Evolutionary conservation across 2,797 vertebrate species (phyloP).

Genomic region (Semotilus atromaculatus): DNA sequence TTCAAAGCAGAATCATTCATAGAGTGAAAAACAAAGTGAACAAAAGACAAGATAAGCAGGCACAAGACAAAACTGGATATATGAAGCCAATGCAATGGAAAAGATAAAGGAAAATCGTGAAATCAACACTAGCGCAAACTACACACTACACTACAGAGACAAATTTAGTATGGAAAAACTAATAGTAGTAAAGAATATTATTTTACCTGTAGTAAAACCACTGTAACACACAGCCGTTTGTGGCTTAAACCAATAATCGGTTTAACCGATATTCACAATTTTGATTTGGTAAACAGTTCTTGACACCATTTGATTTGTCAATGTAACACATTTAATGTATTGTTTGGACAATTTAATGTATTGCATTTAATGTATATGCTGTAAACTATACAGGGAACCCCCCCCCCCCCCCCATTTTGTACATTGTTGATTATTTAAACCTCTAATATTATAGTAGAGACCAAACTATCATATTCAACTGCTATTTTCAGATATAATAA

Average conservation of each 20-base stretch:
- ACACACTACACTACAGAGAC: background rate
- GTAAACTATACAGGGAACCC: background rate
- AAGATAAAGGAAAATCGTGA: background rate
- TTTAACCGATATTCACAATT: background rate
- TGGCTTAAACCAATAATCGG: background rate
- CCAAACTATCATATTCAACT: too few relatives aligned
- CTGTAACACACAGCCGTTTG: background rate
- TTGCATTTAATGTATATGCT: too few relatives aligned
- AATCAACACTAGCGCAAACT: background rate
- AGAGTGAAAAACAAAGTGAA: background rate
- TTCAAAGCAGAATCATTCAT: background rate
- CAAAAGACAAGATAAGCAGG: background rate
- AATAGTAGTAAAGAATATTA: background rate
- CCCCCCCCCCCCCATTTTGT: too few relatives aligned
- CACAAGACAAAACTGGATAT: background rate
- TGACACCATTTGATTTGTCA: background rate
- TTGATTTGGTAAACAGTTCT: background rate
- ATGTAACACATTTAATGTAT: background rate
- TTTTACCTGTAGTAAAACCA: constrained; percentile 5
- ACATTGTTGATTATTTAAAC: too few relatives aligned
- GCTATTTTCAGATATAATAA: too few relatives aligned
- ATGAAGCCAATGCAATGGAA: constrained; percentile 17
- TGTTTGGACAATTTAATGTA: background rate
- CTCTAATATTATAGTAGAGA: too few relatives aligned
- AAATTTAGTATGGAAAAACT: background rate